A percentile compares a stretch with the other conserved stretches of the same genome.
Evolutionary conservation across 2,797 vertebrate genomes (phyloP).

Genomic region (Rhinella marina): DNA sequence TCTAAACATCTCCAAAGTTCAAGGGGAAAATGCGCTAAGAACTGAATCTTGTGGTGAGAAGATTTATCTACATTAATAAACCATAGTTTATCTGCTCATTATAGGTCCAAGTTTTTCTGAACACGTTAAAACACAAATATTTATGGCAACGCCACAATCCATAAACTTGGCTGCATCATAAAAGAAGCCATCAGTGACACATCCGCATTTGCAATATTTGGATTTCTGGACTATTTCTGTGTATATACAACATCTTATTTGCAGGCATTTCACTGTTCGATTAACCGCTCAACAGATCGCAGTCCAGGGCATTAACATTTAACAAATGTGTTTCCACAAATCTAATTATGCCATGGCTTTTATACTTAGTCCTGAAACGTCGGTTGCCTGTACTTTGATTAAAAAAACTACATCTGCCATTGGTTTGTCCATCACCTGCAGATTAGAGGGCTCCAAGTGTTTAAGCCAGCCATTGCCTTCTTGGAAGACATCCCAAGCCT

Average conservation of each 20-base stretch:
- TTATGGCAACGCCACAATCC: slow-evolving; percentile 69
- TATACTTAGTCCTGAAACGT: slow-evolving; percentile 53
- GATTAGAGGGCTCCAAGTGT: slow-evolving; percentile 66
- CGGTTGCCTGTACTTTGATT: slow-evolving; percentile 60
- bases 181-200: slow-evolving; percentile 70
- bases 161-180: slow-evolving; percentile 69
- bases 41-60: slow-evolving; percentile 7
- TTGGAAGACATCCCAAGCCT: slow-evolving; percentile 65
- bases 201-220: slow-evolving; percentile 65
- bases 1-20: slow-evolving; percentile 10
- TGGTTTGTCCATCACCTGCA: slow-evolving; percentile 71
- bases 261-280: slow-evolving; percentile 35
- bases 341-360: slow-evolving; percentile 58
- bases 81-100: slow-evolving; percentile 64
- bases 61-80: slow-evolving; percentile 49
- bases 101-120: slow-evolving; percentile 64
- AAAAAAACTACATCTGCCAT: slow-evolving; percentile 67
- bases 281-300: slow-evolving; percentile 49
- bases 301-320: slow-evolving; percentile 25
- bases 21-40: slow-evolving; percentile 2
- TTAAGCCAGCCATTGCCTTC: slow-evolving; percentile 67
- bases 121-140: slow-evolving; percentile 70
- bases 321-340: slow-evolving; percentile 60
- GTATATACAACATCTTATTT: slow-evolving; percentile 66
- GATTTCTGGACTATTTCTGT: slow-evolving; percentile 66